phyloP scores from a whole-genome alignment of 2,888 invertebrate genomes.

The Operophtera brumata region DNA sequence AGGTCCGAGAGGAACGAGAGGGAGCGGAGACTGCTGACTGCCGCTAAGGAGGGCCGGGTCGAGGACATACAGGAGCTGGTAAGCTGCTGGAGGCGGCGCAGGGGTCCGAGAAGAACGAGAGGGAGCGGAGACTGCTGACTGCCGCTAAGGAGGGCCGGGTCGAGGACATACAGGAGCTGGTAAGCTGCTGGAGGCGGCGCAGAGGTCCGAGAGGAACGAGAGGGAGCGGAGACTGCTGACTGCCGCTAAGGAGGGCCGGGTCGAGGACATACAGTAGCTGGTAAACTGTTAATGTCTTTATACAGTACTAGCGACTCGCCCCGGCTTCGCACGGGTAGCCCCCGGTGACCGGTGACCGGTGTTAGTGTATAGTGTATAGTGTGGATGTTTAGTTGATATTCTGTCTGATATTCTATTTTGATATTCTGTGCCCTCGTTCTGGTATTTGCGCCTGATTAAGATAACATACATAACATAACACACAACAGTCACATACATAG shows the following conservation, averaged over 20 bases:
- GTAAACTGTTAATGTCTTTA: too few species aligned
- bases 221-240: constrained; percentile 79
- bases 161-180: constrained; percentile 79
- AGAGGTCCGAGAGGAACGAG: constrained; percentile 78
- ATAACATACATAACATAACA: too few species aligned
- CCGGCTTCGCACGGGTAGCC: too few species aligned
- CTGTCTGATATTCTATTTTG: too few species aligned
- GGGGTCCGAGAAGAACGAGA: constrained; percentile 75
- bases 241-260: constrained; percentile 82
- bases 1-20: constrained; percentile 77
- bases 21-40: constrained; percentile 79
- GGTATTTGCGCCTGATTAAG: too few species aligned
- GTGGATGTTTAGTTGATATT: too few species aligned
- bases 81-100: constrained; percentile 82
- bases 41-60: constrained; percentile 82
- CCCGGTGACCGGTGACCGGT: too few species aligned
- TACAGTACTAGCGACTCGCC: too few species aligned
- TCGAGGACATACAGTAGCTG: constrained; percentile 78
- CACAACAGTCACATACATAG: too few species aligned
- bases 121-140: constrained; percentile 78
- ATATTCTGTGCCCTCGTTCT: too few species aligned
- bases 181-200: constrained; percentile 82
- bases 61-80: constrained; percentile 81
- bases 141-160: constrained; percentile 82
- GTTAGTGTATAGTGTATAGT: too few species aligned